Evolutionary conservation across 2,797 vertebrate species (phyloP).

Genomic region (Decapterus maruadsi): DNA sequence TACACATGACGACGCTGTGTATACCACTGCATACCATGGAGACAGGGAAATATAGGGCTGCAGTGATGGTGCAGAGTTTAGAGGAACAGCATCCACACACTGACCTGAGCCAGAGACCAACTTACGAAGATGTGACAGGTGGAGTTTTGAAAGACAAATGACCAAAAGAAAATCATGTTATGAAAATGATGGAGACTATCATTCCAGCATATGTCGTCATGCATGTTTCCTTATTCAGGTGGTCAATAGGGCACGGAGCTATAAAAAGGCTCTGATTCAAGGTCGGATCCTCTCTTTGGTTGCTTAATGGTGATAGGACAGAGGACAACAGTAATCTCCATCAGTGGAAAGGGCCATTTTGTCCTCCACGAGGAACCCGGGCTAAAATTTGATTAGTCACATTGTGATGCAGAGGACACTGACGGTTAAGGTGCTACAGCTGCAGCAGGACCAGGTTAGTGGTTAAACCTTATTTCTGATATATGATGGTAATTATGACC

Average conservation of each 20-base stretch:
- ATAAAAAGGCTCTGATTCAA: slow-evolving; percentile 61
- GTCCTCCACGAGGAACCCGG: slow-evolving; percentile 26
- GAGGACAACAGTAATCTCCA: slow-evolving; percentile 39
- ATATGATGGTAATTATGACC: background rate
- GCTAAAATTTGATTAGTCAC: slow-evolving; percentile 28
- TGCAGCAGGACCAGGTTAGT: background rate
- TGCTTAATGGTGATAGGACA: slow-evolving; percentile 54
- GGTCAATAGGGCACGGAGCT: slow-evolving; percentile 31
- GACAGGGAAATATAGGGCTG: background rate
- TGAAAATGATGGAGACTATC: slow-evolving; percentile 20
- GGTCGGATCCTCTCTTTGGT: slow-evolving; percentile 46
- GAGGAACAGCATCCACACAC: background rate
- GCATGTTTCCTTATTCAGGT: slow-evolving; percentile 21
- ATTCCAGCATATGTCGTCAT: slow-evolving; percentile 10
- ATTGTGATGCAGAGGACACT: slow-evolving; percentile 15
- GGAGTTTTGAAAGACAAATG: slow-evolving; percentile 1
- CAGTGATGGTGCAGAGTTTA: background rate
- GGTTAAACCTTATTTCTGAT: background rate
- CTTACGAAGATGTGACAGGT: background rate
- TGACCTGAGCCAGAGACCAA: background rate
- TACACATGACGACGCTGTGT: slow-evolving; percentile 9
- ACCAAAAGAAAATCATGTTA: background rate
- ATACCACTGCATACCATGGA: background rate
- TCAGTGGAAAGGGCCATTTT: slow-evolving; percentile 27
- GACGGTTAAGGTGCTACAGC: background rate